A percentile compares a stretch with the other conserved stretches of the same genome.
These are phyloP conservation scores for Pantala flavescens DNA, from an alignment of 1,140 invertebrate species.

Conservation along the genomic window DNA sequence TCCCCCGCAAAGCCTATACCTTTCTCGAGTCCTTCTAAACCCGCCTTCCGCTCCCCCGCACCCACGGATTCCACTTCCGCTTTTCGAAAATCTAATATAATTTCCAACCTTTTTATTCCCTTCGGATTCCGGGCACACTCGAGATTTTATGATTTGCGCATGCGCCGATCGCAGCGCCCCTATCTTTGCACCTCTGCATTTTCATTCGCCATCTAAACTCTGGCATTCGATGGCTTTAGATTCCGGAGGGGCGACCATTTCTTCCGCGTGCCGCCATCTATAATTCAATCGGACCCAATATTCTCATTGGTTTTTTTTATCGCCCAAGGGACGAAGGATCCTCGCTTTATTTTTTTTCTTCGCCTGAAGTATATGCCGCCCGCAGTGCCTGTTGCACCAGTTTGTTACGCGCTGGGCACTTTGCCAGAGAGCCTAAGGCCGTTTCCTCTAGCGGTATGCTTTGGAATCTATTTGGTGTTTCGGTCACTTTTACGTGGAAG, in stretches of 20 bases:
- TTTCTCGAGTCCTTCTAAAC: not conserved
- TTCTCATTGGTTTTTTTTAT: not conserved
- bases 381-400: too few species aligned
- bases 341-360: too few species aligned
- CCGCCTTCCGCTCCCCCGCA: not conserved
- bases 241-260: not conserved
- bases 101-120: not conserved
- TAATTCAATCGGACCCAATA: conserved; percentile 7
- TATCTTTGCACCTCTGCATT: not conserved
- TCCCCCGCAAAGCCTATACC: not conserved
- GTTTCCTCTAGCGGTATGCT: too few species aligned
- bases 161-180: not conserved
- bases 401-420: too few species aligned
- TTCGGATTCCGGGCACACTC: not conserved
- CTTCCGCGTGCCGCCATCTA: not conserved
- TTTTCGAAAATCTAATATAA: not conserved
- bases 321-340: too few species aligned
- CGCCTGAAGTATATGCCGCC: too few species aligned
- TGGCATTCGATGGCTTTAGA: not conserved
- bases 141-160: not conserved
- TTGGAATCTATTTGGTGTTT: too few species aligned
- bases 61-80: not conserved
- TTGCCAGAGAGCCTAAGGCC: too few species aligned
- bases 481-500: too few species aligned
- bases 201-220: not conserved